Evolutionary conservation across 2,888 invertebrate genomes (phyloP).

Genomic region (Calameuta pallipes): DNA sequence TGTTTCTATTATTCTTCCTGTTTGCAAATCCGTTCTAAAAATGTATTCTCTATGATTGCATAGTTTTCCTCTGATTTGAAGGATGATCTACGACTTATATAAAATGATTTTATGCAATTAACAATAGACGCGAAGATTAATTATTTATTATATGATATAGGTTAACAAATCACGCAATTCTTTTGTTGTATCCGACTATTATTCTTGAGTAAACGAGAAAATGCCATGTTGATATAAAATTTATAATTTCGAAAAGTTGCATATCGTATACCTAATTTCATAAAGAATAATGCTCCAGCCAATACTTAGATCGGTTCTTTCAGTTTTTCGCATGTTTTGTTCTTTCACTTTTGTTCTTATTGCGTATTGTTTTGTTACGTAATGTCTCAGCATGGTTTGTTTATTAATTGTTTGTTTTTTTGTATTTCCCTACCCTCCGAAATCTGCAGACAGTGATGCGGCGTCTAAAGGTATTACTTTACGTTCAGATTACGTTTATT

Average conservation of each 20-base stretch:
- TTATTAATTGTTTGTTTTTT: conserved; percentile 51
- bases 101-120: too few relatives aligned
- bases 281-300: neutral
- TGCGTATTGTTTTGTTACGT: conserved; percentile 29
- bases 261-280: too few relatives aligned
- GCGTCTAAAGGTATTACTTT: conserved; percentile 58
- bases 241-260: too few relatives aligned
- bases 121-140: too few relatives aligned
- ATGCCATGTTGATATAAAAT: too few relatives aligned
- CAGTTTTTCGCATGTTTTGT: conserved; percentile 4
- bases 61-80: too few relatives aligned
- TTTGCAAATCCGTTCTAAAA: conserved; percentile 11
- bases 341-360: conserved; percentile 3
- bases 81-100: too few relatives aligned
- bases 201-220: too few relatives aligned
- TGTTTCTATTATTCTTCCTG: conserved; percentile 6
- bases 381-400: conserved; percentile 41
- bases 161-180: too few relatives aligned
- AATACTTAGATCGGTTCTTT: neutral
- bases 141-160: too few relatives aligned
- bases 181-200: too few relatives aligned
- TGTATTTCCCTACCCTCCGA: conserved; percentile 45
- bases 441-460: conserved; percentile 59
- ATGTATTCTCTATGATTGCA: too few relatives aligned
- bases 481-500: conserved; percentile 14